Percentiles rank a stretch among this genome's conserved stretches.
phyloP scores from a whole-genome alignment of 2,797 vertebrate species.

The Halcyon leucocephala region DNA sequence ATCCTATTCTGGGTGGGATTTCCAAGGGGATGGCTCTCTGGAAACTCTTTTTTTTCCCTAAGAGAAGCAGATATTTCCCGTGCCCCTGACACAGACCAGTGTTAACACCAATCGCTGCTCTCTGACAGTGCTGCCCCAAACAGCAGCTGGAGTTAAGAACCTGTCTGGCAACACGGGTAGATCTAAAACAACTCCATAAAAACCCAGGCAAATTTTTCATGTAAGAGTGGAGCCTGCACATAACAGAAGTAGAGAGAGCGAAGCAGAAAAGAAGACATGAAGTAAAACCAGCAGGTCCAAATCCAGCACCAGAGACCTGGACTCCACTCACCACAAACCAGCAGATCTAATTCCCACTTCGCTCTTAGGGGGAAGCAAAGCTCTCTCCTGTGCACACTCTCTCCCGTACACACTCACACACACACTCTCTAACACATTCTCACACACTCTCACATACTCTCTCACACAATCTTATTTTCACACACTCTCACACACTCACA shows the following conservation, averaged over 20 bases:
- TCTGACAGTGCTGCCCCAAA: not conserved
- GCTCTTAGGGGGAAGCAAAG: not conserved
- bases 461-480: too few species aligned
- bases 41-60: not conserved
- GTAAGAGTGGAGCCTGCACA: not conserved
- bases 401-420: fast-evolving
- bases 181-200: not conserved
- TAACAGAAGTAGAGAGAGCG: fast-evolving
- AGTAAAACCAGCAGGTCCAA: not conserved
- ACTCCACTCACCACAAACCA: not conserved
- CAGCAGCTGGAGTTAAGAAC: not conserved
- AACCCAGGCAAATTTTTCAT: not conserved
- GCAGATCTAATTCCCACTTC: not conserved
- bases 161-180: not conserved
- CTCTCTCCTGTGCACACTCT: not conserved
- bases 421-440: too few species aligned
- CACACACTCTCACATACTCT: too few species aligned
- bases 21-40: not conserved
- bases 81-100: not conserved
- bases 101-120: not conserved
- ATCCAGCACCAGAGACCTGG: not conserved
- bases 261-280: not conserved
- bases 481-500: too few species aligned
- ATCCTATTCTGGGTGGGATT: not conserved
- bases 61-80: not conserved